phyloP scores from a whole-genome alignment of 2,113 vertebrate species.

The Corydoras sp. region DNA sequence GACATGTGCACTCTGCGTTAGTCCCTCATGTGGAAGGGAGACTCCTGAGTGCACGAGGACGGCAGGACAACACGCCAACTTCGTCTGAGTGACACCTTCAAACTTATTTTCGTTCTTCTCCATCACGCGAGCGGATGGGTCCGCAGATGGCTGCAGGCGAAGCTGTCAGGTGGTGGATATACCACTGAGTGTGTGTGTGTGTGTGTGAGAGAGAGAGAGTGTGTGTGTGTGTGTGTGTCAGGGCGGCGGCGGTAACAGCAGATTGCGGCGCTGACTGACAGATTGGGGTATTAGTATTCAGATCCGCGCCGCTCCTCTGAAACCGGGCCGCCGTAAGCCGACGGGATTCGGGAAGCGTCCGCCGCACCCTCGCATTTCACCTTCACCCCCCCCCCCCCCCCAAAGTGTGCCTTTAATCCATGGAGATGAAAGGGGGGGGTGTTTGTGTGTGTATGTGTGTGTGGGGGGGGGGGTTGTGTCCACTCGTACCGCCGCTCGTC shows the following conservation, averaged over 20 bases:
- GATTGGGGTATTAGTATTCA: constrained; percentile 45
- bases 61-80: constrained; percentile 35
- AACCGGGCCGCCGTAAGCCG: constrained; percentile 39
- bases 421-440: no score
- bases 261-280: constrained; percentile 39
- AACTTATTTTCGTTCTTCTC: constrained; percentile 13
- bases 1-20: background rate
- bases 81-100: constrained; percentile 39
- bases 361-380: constrained; percentile 2
- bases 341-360: constrained; percentile 2
- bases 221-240: background rate
- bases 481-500: no score
- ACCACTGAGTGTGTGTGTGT: background rate
- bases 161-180: constrained; percentile 28
- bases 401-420: no score
- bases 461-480: no score
- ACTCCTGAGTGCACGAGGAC: constrained; percentile 15
- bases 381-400: background rate
- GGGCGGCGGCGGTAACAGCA: constrained; percentile 24
- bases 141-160: constrained; percentile 22
- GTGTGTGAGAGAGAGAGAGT: background rate
- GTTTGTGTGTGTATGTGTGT: no score
- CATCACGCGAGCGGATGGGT: constrained; percentile 16
- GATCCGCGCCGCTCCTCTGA: constrained; percentile 43
- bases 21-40: background rate